Evolutionary conservation across 1,140 invertebrate species (phyloP).

Genomic region (Nylanderia fulva): DNA sequence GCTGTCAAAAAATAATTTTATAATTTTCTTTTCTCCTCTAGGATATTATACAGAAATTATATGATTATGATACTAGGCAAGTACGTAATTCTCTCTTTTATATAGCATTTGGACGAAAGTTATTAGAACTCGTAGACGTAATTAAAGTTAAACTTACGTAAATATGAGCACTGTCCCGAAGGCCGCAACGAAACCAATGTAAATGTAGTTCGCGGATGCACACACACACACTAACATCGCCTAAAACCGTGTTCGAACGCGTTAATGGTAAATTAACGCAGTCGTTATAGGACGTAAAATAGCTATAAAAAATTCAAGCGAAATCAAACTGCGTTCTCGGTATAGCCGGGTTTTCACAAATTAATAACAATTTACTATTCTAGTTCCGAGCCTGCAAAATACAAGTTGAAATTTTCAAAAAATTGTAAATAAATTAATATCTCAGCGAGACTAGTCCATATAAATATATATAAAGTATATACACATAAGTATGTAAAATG

Average conservation of each 20-base stretch:
- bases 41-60: conserved; percentile 12
- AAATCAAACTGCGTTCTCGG: conserved; percentile 53
- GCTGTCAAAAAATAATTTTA: background rate
- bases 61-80: conserved; percentile 26
- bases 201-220: conserved; percentile 58
- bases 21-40: too few relatives aligned
- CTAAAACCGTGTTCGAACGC: conserved; percentile 61
- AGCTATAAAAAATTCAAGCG: conserved; percentile 56
- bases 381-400: conserved; percentile 9
- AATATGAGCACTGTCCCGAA: conserved; percentile 55
- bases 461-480: too few relatives aligned
- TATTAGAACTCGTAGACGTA: conserved; percentile 57
- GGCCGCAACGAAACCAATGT: conserved; percentile 47
- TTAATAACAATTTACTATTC: conserved; percentile 53
- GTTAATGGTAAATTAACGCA: conserved; percentile 61
- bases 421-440: conserved; percentile 39
- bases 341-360: conserved; percentile 21
- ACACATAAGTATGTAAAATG: too few relatives aligned
- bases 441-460: background rate
- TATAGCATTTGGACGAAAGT: conserved; percentile 53
- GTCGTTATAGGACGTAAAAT: conserved; percentile 60
- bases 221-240: conserved; percentile 51
- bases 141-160: conserved; percentile 64
- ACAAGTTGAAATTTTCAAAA: conserved; percentile 20
- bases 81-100: conserved; percentile 31